A percentile compares a stretch with the other conserved stretches of the same genome.
Evolutionary conservation across 92 coral and sea anemone species (phyloP).

Genomic region (Meandrina meandrites): DNA sequence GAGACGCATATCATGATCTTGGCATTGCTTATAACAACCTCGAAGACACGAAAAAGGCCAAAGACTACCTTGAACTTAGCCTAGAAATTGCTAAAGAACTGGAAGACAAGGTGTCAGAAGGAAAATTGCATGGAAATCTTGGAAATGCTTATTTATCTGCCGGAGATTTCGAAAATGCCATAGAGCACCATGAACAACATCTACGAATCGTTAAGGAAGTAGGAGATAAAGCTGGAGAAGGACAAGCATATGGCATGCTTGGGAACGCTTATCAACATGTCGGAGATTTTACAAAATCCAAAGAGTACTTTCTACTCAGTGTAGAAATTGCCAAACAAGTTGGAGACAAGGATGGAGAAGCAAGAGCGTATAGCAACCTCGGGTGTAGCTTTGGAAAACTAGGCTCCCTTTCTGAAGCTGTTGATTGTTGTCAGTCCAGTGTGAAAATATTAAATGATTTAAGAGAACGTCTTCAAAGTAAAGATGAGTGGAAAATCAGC

Average conservation of each 20-base stretch:
- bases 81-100: neutral
- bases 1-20: neutral
- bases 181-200: neutral
- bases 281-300: neutral
- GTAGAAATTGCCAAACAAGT: neutral
- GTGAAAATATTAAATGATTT: neutral
- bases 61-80: neutral
- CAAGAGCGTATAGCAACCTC: neutral
- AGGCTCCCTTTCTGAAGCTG: neutral
- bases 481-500: neutral
- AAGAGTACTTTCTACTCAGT: neutral
- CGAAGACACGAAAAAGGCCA: neutral
- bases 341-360: neutral
- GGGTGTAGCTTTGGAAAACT: neutral
- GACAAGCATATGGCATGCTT: neutral
- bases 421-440: neutral
- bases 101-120: neutral
- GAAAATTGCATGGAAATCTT: neutral
- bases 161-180: neutral
- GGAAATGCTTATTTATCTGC: neutral
- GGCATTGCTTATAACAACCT: neutral
- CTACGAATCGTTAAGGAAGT: neutral
- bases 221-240: neutral
- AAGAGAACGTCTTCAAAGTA: neutral
- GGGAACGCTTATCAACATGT: neutral